phyloP scores from a whole-genome alignment of 2,888 invertebrate species.

The Perizoma affinitatum region DNA sequence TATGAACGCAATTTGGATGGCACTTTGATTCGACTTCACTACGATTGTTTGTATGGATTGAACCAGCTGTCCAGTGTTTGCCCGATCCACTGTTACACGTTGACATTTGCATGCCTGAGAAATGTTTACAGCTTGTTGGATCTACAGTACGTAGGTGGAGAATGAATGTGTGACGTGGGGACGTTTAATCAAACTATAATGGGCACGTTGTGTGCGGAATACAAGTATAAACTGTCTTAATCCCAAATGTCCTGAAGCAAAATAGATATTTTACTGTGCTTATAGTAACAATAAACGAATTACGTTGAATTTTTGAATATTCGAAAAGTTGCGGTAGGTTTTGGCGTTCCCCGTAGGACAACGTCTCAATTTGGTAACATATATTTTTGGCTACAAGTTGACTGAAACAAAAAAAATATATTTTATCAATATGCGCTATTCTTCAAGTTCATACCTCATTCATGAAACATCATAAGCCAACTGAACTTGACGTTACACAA shows the following conservation, averaged over 20 bases:
- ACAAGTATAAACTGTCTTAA: constrained; percentile 21
- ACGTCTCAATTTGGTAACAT: too few species aligned
- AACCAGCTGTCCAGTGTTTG: constrained; percentile 42
- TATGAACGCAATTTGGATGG: not conserved
- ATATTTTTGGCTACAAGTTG: too few species aligned
- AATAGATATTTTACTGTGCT: not conserved
- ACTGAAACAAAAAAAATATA: too few species aligned
- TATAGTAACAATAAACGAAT: too few species aligned
- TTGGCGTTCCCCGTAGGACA: too few species aligned
- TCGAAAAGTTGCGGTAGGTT: too few species aligned
- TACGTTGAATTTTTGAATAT: too few species aligned
- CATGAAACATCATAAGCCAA: too few species aligned
- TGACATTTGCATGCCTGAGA: constrained; percentile 76
- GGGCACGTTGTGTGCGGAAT: constrained; percentile 22
- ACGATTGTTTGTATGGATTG: not conserved
- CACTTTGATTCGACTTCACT: not conserved
- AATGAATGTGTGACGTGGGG: constrained; percentile 30
- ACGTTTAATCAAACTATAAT: constrained; percentile 50
- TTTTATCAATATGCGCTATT: too few species aligned
- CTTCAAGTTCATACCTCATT: too few species aligned
- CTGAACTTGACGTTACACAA: too few species aligned
- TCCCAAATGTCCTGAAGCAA: constrained; percentile 9
- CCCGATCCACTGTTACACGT: constrained; percentile 53
- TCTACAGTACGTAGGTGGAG: constrained; percentile 43
- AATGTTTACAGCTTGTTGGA: constrained; percentile 60